These are phyloP conservation scores for Chrysopilus asiliformis DNA, from an alignment of 2,888 invertebrate species.

Conservation along the genomic window DNA sequence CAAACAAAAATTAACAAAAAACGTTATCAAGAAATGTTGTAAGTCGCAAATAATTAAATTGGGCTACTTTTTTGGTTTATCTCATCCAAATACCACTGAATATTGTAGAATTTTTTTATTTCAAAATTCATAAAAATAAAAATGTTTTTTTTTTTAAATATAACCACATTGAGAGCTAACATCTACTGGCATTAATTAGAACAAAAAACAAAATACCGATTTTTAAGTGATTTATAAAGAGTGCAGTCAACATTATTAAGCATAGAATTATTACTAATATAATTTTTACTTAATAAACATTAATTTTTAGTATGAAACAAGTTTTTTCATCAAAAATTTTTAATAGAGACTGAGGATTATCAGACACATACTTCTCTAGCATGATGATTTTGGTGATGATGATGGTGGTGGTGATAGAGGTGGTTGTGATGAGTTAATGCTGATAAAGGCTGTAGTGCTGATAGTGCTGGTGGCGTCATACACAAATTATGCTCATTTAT, in stretches of 20 bases:
- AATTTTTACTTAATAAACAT: not conserved
- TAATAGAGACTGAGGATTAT: constrained; percentile 9
- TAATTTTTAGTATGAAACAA: not conserved
- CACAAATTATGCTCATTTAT: constrained; percentile 49
- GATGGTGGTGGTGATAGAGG: constrained; percentile 25
- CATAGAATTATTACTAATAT: not conserved
- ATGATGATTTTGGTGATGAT: constrained; percentile 26
- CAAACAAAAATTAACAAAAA: too few relatives aligned
- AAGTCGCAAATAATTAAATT: too few relatives aligned
- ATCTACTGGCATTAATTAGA: too few relatives aligned
- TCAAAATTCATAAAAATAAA: too few relatives aligned
- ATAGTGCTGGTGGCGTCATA: constrained; percentile 21
- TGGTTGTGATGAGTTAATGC: constrained; percentile 35
- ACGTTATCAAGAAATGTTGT: too few relatives aligned
- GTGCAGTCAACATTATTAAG: not conserved
- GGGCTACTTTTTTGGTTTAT: too few relatives aligned
- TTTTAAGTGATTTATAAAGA: not conserved
- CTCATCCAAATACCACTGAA: too few relatives aligned
- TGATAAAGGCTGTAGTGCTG: constrained; percentile 31
- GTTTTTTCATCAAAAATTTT: not conserved
- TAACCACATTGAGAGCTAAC: too few relatives aligned
- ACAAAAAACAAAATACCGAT: too few relatives aligned
- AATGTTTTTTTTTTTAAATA: too few relatives aligned
- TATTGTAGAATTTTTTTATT: too few relatives aligned
- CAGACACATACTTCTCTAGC: constrained; percentile 38